Evolutionary conservation across 2,797 vertebrate species (phyloP), one percentile per base, ranked within the genome.

Genomic region (Myotis myotis): DNA sequence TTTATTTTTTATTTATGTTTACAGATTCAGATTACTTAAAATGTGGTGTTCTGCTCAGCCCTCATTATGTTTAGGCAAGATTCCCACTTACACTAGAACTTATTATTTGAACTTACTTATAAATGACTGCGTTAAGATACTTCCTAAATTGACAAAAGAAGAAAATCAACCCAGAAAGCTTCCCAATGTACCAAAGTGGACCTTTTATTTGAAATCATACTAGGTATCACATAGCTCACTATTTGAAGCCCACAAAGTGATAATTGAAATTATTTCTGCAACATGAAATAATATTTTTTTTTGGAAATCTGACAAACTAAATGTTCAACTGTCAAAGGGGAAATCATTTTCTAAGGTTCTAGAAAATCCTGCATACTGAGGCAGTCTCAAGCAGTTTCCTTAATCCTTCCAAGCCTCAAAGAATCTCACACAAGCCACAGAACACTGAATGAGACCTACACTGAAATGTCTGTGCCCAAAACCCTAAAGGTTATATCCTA

Each of bases 361-460:
- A 94, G 76, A 74, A 96, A 97, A 72, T 62, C 51, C 23, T 91
- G 53, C 44, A 94, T 95, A 95, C 76, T 93, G 70, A 95, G 89
- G 93, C 62, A 87, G 38, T 84, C 81, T 97, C 89, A 95, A 85
- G 72, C 41, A 93, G 71, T 95, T 93, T 95, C 66, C 64, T 96
- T 93, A 97, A 96, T 96, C 95, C 93, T 95, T 94, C 44, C 83
- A 96, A 97, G 96, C 95, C 83, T 84, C 85, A 92, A 92, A 95
- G 57, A 95, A 92, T 83, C 83, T 93, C 96, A 95, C 49, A 87
- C 79, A 96, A 96, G 75, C 66, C 87, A 92, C 75, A 95, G 71
- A 94, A 95, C 79, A 95, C 53, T 60, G 66, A 95, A 74, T 30
- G 22, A 93, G 36, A 94, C 70, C 76, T 44, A 41, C 75, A 76